Base-by-base conservation (phyloP, 2,888 invertebrate genomes). In the Conus canariensis region DNA sequence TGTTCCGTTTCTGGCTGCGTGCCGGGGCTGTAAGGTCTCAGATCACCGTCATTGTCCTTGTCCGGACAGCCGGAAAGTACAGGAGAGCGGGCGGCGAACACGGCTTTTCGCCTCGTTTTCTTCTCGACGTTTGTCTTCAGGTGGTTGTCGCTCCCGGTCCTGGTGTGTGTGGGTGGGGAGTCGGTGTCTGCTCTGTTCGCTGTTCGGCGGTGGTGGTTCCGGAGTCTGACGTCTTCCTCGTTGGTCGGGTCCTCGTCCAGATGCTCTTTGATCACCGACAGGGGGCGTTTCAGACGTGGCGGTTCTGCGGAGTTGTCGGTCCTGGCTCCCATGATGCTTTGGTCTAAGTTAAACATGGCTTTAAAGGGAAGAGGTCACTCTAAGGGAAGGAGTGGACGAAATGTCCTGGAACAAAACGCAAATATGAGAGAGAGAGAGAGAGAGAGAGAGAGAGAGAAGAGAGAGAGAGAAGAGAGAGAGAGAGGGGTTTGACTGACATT, bases 231-330 rank as follows among this genome's bases (percentile, higher is more conserved):
- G 30, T 1, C 77, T 80, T 74, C 77, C 14, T 80, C 77, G 12
- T 30, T 1, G 6, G 60, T 59, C 0, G 19, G 74, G n/a, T 90
- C 88, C 19, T 88, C 88, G 58, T 88, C 88, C 60, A 74, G 67
- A 30, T 85, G 25, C 30, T 91, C 91, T 58, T 89, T 82, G 25
- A 91, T 91, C 56, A 91, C 87, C 7, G 91, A 90, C 22, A 91
- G 88, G 56, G 90, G 91, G 60, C 91, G 91, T 58, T 83, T 82
- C 67, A 59, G 59, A 3, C 89, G 88, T 4, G 87, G 77, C 10
- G 70, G 83, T 64, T 82, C 83, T 8, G 87, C 30, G 16, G 90
- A 82, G 60, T 90, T 88, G 58, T 90, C 91, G n/a, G 88, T 89
- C 89, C 88, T 89, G 64, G 89, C 90, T 64, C 90, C 91, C 91